Conservation (phyloP, 2,797 vertebrate genomes). For the Mus caroli region DNA sequence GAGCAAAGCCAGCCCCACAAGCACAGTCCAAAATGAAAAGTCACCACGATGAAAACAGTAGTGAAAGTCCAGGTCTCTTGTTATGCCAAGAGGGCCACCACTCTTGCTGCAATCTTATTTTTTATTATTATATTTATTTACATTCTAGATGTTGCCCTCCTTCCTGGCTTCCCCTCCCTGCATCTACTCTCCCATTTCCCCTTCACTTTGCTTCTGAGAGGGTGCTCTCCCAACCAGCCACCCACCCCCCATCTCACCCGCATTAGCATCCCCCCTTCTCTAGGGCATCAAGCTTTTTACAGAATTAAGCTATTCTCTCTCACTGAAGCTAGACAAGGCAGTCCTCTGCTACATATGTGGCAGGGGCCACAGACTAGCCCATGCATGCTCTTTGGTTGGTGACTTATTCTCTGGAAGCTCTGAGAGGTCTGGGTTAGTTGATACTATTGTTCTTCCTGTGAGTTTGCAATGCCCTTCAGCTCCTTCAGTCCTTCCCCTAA, state of each 20-base stretch:
- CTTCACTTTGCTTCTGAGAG: background rate
- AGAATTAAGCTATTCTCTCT: background rate
- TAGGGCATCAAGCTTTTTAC: background rate
- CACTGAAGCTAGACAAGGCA: background rate
- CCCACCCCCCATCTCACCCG: background rate
- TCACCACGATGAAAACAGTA: background rate
- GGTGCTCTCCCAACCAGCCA: background rate
- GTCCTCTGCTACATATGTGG: background rate
- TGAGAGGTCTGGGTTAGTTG: background rate
- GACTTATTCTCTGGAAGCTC: background rate
- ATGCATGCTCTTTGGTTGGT: background rate
- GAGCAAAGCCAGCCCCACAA: background rate
- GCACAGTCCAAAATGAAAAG: background rate
- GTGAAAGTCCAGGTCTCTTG: background rate
- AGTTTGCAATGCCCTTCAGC: background rate
- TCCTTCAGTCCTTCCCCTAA: background rate
- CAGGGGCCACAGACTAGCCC: background rate
- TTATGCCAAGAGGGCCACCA: too few species aligned
- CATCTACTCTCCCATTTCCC: background rate
- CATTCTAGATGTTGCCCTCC: background rate
- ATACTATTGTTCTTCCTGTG: background rate
- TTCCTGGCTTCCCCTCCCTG: background rate
- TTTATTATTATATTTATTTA: background rate
- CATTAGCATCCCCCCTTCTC: background rate
- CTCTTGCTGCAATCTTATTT: background rate